Percentiles rank a stretch among this genome's conserved stretches.
Conservation (phyloP, 2,797 vertebrate species). For the Chelon auratus region DNA sequence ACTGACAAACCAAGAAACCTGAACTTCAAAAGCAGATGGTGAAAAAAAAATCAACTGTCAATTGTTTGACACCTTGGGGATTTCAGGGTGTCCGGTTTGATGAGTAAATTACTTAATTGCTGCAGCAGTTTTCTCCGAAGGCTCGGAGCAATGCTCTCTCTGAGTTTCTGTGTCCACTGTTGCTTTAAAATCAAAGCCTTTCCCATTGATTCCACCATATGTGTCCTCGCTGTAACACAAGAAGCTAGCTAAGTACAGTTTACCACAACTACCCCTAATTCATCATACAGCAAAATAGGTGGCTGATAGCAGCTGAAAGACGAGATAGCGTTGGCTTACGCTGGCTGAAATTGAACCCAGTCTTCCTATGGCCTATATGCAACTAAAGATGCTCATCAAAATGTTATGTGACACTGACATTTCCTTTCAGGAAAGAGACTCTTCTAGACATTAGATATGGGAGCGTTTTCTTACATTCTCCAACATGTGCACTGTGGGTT, state of each 20-base stretch:
- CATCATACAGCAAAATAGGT: slow-evolving; percentile 84
- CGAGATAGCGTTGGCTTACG: slow-evolving; percentile 55
- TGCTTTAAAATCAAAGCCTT: slow-evolving; percentile 67
- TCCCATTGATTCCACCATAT: slow-evolving; percentile 68
- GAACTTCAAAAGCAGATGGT: slow-evolving; percentile 63
- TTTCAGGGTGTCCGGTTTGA: slow-evolving; percentile 77
- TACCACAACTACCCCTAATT: slow-evolving; percentile 84
- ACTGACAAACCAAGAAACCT: slow-evolving; percentile 60
- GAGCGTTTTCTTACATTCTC: slow-evolving; percentile 33
- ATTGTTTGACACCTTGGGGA: slow-evolving; percentile 68
- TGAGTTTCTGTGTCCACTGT: slow-evolving; percentile 48
- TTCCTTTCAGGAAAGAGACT: slow-evolving; percentile 42
- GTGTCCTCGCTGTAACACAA: slow-evolving; percentile 79
- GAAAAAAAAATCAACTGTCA: slow-evolving; percentile 35
- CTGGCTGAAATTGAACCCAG: slow-evolving; percentile 63
- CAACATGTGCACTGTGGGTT: not conserved
- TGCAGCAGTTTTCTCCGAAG: slow-evolving; percentile 59
- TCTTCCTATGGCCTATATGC: slow-evolving; percentile 53
- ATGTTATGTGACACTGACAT: slow-evolving; percentile 71
- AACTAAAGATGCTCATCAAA: slow-evolving; percentile 74
- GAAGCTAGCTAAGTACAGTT: slow-evolving; percentile 79
- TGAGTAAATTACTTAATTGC: slow-evolving; percentile 83
- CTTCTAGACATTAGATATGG: slow-evolving; percentile 14
- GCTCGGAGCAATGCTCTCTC: slow-evolving; percentile 63
- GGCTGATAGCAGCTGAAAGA: slow-evolving; percentile 83